These are phyloP conservation scores for Blennius ocellaris DNA, from an alignment of 2,113 vertebrate genomes.

Conservation along the genomic window DNA sequence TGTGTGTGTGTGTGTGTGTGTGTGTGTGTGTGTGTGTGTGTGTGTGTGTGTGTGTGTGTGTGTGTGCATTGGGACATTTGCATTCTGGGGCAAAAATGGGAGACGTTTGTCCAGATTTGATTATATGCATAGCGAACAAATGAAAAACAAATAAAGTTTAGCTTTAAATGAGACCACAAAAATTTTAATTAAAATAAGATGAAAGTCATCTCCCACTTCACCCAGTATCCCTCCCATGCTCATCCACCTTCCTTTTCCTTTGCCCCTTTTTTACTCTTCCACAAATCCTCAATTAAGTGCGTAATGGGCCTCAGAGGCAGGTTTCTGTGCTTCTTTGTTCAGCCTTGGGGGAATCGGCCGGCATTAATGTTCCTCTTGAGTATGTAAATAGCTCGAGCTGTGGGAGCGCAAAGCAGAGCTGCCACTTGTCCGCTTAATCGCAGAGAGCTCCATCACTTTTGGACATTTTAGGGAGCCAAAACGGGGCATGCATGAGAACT, in stretches of 20 bases:
- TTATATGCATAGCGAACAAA: not conserved
- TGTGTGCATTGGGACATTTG: constrained; percentile 13
- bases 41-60: no score
- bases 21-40: no score
- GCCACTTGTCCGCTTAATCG: constrained; percentile 80
- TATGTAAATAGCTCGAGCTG: constrained; percentile 80
- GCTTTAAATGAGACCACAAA: not conserved
- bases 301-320: constrained; percentile 76
- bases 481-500: constrained; percentile 78
- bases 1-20: no score
- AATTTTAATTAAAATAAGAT: constrained; percentile 4
- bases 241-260: constrained; percentile 53
- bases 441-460: constrained; percentile 79
- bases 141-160: no score
- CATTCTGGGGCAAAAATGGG: constrained; percentile 28
- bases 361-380: constrained; percentile 82
- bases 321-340: constrained; percentile 82
- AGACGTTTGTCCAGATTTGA: constrained; percentile 16
- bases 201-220: constrained; percentile 22
- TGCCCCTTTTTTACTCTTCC: constrained; percentile 62
- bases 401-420: constrained; percentile 79
- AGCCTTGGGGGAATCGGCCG: constrained; percentile 61
- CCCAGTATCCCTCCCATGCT: constrained; percentile 19
- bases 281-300: constrained; percentile 79
- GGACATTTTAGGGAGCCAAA: constrained; percentile 69